Evolutionary conservation across 2,113 vertebrate species (phyloP).

Genomic region (Gallinago paraguaiae): DNA sequence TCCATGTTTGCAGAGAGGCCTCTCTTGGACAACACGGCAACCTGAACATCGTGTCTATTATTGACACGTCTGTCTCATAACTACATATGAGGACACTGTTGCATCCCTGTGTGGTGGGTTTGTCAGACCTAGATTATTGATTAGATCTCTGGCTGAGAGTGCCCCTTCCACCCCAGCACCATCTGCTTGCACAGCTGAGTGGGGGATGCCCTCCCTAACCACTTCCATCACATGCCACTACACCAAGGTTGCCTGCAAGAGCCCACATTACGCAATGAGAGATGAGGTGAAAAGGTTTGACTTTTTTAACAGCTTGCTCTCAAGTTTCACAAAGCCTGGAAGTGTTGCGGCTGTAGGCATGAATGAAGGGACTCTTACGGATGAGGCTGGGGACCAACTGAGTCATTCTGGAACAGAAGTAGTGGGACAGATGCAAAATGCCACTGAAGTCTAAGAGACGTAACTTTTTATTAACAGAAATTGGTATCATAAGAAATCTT

Average conservation of each 20-base stretch:
- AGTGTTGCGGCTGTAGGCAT: accelerated
- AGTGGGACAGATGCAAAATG: neutral
- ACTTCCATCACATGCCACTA: accelerated
- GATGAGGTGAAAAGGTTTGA: neutral
- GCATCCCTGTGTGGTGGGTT: accelerated
- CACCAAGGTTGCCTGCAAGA: accelerated
- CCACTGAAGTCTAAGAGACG: neutral
- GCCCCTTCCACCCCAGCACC: neutral
- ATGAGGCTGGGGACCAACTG: neutral
- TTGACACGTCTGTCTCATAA: accelerated
- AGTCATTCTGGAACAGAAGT: neutral
- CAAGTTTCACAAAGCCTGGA: neutral
- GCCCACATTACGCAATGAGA: neutral
- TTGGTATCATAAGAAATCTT: neutral
- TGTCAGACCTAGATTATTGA: accelerated
- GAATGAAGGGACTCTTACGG: neutral
- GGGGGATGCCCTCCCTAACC: neutral
- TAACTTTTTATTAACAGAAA: neutral
- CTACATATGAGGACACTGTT: neutral
- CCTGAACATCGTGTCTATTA: accelerated
- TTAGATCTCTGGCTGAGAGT: neutral
- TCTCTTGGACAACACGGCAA: neutral
- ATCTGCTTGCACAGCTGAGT: neutral
- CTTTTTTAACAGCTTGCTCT: neutral
- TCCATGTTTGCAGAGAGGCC: neutral